These are phyloP conservation scores for Emydura subglobosa DNA, from an alignment of 2,113 vertebrate genomes.

Conservation along the genomic window DNA sequence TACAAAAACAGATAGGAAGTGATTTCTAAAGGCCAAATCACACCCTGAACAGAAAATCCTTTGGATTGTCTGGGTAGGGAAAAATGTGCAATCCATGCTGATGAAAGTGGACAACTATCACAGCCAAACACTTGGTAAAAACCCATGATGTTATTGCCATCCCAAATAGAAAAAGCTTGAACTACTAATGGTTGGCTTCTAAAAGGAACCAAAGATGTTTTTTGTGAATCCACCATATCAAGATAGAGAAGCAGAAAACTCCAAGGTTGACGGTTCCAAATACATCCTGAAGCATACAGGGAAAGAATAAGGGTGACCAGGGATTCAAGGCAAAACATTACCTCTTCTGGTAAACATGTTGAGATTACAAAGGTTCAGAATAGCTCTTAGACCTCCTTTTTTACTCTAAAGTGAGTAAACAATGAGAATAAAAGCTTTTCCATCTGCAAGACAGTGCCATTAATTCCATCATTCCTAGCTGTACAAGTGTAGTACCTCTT, in stretches of 20 bases:
- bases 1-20: no score
- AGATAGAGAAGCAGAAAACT: constrained; percentile 73
- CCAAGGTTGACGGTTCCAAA: constrained; percentile 74
- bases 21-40: not conserved
- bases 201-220: not conserved
- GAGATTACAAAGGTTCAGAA: constrained; percentile 56
- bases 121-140: not conserved
- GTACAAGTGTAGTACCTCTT: not conserved
- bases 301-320: constrained; percentile 53
- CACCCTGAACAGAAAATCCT: constrained; percentile 14
- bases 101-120: not conserved
- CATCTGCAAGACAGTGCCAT: not conserved
- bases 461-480: constrained; percentile 48
- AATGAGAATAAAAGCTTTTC: constrained; percentile 50
- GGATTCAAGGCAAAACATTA: constrained; percentile 28
- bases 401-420: constrained; percentile 2
- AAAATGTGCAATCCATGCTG: not conserved
- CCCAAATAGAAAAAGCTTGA: not conserved
- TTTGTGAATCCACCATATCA: constrained; percentile 69
- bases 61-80: not conserved
- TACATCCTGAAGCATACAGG: constrained; percentile 65
- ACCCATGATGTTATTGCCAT: not conserved
- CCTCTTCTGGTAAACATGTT: constrained; percentile 49
- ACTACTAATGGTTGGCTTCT: constrained; percentile 15
- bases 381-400: constrained; percentile 44